Evolutionary conservation across 2,113 vertebrate species (phyloP), one percentile per base, ranked within the genome.

Genomic region (Odontesthes bonariensis): DNA sequence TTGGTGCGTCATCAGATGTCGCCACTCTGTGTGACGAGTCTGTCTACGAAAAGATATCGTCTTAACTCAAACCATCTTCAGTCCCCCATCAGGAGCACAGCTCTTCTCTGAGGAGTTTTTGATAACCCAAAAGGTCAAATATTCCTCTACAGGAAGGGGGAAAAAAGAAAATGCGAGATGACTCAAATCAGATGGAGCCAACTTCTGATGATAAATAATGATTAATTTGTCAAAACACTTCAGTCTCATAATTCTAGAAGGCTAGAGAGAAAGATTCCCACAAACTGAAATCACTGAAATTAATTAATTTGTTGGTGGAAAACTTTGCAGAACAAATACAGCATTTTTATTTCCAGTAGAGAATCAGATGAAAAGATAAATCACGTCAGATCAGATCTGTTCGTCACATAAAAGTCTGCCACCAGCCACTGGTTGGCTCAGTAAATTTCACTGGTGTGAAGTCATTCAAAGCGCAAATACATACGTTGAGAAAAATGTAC

Each of bases 1-100:
- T 47, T 16, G 32, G 31, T 69, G 40, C 72, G 6, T 82, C 82
- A 82, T 64, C 19, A 16, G 6, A 14, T 31, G 49, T 82, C 32
- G 11, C 52, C 12, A 5, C 12, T 14, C 20, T 42, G 49, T 56
- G n/a, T 32, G 38, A 63, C 1, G 7, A 56, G 20, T 23, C 58
- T 8, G 71, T 61, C 55, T 69, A 60, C 58, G 22, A 31, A 49
- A 32, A 11, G 31, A 72, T 35, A 13, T 73, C 60, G 33, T 7
- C 27, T 22, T 82, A 66, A 87, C 78, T 35, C 44, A 62, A 87
- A 75, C 67, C 85, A 71, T 75, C 56, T n/a, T 58, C 6, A 1
- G 6, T 35, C 47, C 46, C 27, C 16, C 32, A 79, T 27, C 64
- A 74, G 66, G 32, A 70, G 69, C 69, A 3, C 1, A 6, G 20